Percentiles rank a stretch among this genome's conserved stretches.
Conservation (phyloP, 2,113 vertebrate species). For the Phalacrocorax brasilianus region DNA sequence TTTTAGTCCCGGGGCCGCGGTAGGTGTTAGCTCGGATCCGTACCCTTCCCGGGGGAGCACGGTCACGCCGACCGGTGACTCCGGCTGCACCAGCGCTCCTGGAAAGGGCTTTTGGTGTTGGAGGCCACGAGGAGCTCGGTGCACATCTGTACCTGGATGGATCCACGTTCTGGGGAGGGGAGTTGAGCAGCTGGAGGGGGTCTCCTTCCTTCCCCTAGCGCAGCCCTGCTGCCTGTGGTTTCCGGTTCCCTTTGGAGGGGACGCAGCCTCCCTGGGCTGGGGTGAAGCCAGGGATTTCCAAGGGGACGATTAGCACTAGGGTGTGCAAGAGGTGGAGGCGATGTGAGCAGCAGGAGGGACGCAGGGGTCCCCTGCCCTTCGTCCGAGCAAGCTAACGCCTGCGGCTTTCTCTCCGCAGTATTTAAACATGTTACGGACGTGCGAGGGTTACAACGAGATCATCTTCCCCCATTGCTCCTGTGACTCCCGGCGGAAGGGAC, state of each 20-base stretch:
- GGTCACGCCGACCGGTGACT: fast-evolving
- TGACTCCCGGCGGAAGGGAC: slow-evolving; percentile 93
- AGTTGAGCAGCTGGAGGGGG: not conserved
- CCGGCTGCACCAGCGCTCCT: not conserved
- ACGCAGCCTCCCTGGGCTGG: no score
- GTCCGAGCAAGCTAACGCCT: fast-evolving
- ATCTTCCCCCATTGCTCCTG: slow-evolving; percentile 95
- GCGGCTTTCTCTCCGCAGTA: slow-evolving; percentile 74
- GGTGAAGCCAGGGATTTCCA: fast-evolving
- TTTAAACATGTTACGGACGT: slow-evolving; percentile 89
- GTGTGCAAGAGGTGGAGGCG: fast-evolving
- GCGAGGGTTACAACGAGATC: slow-evolving; percentile 96
- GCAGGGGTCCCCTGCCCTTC: no score
- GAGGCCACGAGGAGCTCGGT: not conserved
- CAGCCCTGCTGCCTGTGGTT: not conserved
- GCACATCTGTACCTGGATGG: not conserved
- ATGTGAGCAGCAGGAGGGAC: not conserved
- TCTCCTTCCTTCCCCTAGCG: not conserved
- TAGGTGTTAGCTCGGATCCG: not conserved
- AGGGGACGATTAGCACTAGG: not conserved
- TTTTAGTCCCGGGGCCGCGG: not conserved
- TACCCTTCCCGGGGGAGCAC: not conserved
- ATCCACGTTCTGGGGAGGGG: not conserved
- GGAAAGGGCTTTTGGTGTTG: fast-evolving
- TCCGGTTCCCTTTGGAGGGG: not conserved